A percentile compares a stretch with the other conserved stretches of the same genome.
phyloP scores from a whole-genome alignment of 2,113 vertebrate species.

The Etheostoma spectabile region DNA sequence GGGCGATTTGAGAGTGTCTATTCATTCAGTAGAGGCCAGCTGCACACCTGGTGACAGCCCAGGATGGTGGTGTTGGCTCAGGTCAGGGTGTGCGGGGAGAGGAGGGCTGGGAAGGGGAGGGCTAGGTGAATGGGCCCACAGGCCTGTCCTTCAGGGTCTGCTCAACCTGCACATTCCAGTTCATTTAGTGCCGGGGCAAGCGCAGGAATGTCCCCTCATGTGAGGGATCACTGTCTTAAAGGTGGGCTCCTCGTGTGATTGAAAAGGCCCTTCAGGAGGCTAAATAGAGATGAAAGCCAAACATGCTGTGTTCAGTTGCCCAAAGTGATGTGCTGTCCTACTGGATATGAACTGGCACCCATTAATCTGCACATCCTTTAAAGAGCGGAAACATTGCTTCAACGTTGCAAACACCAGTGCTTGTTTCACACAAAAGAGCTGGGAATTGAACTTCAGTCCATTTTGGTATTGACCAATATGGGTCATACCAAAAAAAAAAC shows the following conservation, averaged over 20 bases:
- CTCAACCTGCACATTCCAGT: conserved; percentile 76
- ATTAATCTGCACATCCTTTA: conserved; percentile 37
- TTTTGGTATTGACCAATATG: background rate
- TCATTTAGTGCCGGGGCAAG: conserved; percentile 62
- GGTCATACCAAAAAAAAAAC: background rate
- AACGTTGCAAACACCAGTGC: background rate
- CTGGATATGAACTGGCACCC: conserved; percentile 30
- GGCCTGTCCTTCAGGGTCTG: conserved; percentile 68
- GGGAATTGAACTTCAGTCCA: background rate
- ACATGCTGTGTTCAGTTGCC: conserved; percentile 46
- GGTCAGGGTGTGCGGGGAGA: conserved; percentile 48
- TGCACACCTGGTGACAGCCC: conserved; percentile 80
- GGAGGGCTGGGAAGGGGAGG: background rate
- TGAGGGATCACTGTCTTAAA: conserved; percentile 72
- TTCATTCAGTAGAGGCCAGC: conserved; percentile 76
- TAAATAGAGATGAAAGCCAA: conserved; percentile 64
- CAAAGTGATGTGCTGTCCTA: conserved; percentile 47
- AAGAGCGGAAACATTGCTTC: conserved; percentile 11
- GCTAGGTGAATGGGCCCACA: conserved; percentile 51
- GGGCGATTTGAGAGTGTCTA: conserved; percentile 73
- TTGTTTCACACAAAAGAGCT: background rate
- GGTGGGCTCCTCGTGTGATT: conserved; percentile 63
- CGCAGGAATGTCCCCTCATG: conserved; percentile 75
- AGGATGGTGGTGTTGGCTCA: conserved; percentile 77
- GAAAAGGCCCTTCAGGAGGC: conserved; percentile 65